Percentiles rank a stretch among this genome's conserved stretches.
Evolutionary conservation across 2,113 vertebrate genomes (phyloP).

Genomic region (Planiliza haematocheilus): DNA sequence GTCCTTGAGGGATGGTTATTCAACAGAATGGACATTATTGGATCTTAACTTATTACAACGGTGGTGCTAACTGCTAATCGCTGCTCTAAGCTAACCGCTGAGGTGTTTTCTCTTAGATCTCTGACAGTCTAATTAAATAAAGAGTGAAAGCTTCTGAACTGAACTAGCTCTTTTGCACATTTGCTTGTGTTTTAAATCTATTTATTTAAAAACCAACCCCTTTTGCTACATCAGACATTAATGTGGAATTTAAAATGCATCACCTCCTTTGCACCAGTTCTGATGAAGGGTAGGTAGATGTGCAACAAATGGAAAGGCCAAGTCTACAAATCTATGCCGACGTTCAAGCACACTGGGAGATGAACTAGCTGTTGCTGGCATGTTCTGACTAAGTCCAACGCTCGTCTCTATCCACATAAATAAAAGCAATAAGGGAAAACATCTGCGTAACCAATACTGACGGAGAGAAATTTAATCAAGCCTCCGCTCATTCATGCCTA

Average conservation of each 20-base stretch:
- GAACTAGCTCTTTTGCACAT: no score
- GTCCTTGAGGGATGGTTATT: background rate
- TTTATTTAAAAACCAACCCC: no score
- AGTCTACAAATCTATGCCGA: background rate
- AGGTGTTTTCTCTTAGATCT: background rate
- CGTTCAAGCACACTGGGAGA: constrained; percentile 11
- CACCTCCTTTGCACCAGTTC: background rate
- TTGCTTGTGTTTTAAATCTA: no score
- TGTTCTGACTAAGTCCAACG: background rate
- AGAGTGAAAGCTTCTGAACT: no score
- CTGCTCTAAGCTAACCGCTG: no score
- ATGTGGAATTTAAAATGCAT: constrained; percentile 7
- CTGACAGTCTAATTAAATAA: no score
- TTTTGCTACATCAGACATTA: no score
- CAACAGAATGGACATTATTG: background rate
- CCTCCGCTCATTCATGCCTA: constrained; percentile 1
- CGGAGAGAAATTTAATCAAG: constrained; percentile 22
- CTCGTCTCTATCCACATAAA: constrained; percentile 7
- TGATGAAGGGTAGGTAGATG: no score
- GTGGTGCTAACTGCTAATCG: constrained; percentile 9
- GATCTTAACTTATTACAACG: no score
- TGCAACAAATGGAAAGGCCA: background rate
- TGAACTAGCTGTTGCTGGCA: background rate
- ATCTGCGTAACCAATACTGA: constrained; percentile 3
- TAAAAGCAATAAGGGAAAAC: background rate